A percentile compares a stretch with the other conserved stretches of the same genome.
phyloP scores from a whole-genome alignment of 2,113 vertebrate genomes.

The Hiodon alosoides region DNA sequence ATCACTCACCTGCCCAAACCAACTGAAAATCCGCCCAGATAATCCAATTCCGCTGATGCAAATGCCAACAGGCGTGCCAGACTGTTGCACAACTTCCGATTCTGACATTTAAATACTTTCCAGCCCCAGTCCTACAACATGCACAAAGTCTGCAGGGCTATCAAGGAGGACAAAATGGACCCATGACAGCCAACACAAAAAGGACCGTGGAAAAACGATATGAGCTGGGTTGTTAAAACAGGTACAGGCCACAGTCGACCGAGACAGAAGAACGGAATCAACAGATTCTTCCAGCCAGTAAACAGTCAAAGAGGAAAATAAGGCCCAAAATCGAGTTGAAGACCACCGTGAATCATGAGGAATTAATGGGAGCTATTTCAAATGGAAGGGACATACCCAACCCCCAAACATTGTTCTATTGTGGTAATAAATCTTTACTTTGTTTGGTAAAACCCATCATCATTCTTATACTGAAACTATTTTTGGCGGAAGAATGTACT shows the following conservation, averaged over 20 bases:
- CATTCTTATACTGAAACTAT: not conserved
- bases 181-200: too few relatives aligned
- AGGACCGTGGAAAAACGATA: not conserved
- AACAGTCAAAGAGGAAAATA: not conserved
- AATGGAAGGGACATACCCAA: slow-evolving; percentile 12
- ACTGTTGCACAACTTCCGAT: slow-evolving; percentile 11
- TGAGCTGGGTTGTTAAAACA: too few relatives aligned
- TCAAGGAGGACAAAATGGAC: too few relatives aligned
- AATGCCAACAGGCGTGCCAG: slow-evolving; percentile 6
- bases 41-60: slow-evolving; percentile 11
- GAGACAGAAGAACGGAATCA: not conserved
- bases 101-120: slow-evolving; percentile 1
- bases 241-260: too few relatives aligned
- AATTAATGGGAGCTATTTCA: slow-evolving; percentile 11
- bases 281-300: not conserved
- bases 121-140: not conserved
- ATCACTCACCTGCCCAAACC: not conserved
- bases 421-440: slow-evolving; percentile 5
- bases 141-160: not conserved
- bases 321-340: slow-evolving; percentile 32
- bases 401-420: not conserved
- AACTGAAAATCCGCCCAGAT: not conserved
- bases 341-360: slow-evolving; percentile 19
- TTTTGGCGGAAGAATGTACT: not conserved
- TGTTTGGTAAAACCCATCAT: not conserved